Base-by-base conservation (phyloP, 2,888 invertebrate genomes). In the Meiosimyza decipiens region DNA sequence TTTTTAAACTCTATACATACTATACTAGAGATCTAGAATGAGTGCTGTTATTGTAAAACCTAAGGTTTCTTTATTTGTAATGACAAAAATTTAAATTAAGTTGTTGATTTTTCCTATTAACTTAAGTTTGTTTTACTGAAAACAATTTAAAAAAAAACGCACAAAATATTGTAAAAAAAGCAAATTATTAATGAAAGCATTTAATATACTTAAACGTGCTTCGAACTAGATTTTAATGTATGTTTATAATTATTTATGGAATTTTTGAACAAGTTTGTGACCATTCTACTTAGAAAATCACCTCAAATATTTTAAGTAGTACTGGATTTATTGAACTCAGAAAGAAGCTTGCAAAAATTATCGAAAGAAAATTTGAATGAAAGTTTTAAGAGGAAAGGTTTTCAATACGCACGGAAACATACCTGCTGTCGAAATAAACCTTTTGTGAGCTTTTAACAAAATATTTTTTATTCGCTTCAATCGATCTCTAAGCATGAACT, bases 41-140 rank as follows among this genome's bases (percentile, higher is more conserved):
- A 40, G 40, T 40, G 40, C 40, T 40, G 40, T 40, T 40, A 40
- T 40, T 40, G 9, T 40, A 40, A 40, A 40, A 40, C 40, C 1
- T 40, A 40, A 40, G 40, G 40, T 40, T 40, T 40, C 40, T 40
- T 40, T 40, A 40, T 40, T 40, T 40, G 40, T 40, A 40, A 40
- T 40, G 40, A 40, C 40, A 40, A 40, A 40, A 40, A 40, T 7
- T 40, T 40, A 40, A 33, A 69, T 40, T 60, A 40, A 69, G 62
- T 60, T 69, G 69, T 62, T 63, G 62, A 62, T 60, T 69, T 65
- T 69, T 62, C 69, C 69, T 69, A 60, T 69, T 60, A 60, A 47
- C 51, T 50, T 69, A 62, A 69, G 69, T 69, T 64, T 69, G 52
- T 69, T 69, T 18, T 57, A 50, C 33, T 66, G 33, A 66, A 18